Conservation (phyloP, 2,797 vertebrate genomes). For the Sebastes wilsoni region DNA sequence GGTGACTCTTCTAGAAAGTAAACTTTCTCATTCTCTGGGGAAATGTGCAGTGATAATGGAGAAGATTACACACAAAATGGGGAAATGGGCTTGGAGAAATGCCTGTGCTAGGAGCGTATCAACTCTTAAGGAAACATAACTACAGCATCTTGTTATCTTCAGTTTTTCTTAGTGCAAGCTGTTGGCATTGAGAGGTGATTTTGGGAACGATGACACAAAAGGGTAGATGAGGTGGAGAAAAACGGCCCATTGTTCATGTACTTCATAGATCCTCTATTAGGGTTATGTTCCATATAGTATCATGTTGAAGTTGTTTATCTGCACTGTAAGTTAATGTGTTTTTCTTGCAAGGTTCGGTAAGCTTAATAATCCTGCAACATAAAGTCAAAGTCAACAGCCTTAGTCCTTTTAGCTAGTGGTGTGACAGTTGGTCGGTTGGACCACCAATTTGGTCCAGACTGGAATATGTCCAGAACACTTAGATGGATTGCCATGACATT, state of each 20-base stretch:
- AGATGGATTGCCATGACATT: not conserved
- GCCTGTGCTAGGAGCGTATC: not conserved
- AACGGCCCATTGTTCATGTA: not conserved
- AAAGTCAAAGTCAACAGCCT: not conserved
- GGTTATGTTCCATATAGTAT: not conserved
- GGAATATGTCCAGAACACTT: not conserved
- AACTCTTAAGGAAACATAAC: not conserved
- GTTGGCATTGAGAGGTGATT: not conserved
- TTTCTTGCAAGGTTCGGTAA: not conserved
- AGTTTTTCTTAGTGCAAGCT: not conserved
- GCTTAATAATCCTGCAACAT: not conserved
- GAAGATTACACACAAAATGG: slow-evolving; percentile 18
- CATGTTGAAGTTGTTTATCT: not conserved
- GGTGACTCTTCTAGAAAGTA: slow-evolving; percentile 21
- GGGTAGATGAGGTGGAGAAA: not conserved
- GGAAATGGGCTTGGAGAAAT: slow-evolving; percentile 10
- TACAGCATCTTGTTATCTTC: not conserved
- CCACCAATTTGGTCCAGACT: not conserved
- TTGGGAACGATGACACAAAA: not conserved
- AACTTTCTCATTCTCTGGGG: slow-evolving; percentile 15
- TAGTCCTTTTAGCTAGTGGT: not conserved
- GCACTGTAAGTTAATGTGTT: no score
- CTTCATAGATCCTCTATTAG: not conserved
- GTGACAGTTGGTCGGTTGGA: not conserved
- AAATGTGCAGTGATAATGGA: slow-evolving; percentile 33